Base-by-base conservation (phyloP, 2,888 invertebrate genomes). In the Xestoiulus laeticollis region DNA sequence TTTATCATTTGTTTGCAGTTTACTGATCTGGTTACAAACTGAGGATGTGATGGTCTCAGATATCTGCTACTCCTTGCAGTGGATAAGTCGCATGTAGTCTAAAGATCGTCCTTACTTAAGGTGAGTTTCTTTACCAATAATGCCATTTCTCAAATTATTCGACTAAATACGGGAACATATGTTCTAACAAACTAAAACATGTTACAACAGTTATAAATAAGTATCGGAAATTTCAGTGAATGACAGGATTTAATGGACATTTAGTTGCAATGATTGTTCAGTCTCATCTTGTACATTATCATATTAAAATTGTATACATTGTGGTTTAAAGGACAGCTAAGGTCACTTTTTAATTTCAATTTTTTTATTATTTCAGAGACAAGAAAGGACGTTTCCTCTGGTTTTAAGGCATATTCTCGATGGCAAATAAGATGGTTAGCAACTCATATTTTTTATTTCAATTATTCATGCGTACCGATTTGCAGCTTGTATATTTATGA, bases 11-110 rank as follows among this genome's bases (percentile, higher is more conserved):
- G 68, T 6, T 68, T 68, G 68, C 68, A 68, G 68, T 68, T 68
- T 68, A 68, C 68, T 68, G 68, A 68, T 68, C 68, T 14, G 68
- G 68, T 30, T n/a, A 26, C 68, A 26, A 26, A 68, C 68, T 68
- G 68, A 68, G 68, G 26, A 26, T 26, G 10, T 26, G 26, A 48
- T 68, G 26, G 26, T 68, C 14, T 68, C 12, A n/a, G 26, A 26
- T 26, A 26, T 68, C 26, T 12, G 8, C 12, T 12, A 38, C 38
- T 48, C 22, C 26, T 26, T 0, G 12, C 26, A 26, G 68, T 14
- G 26, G 68, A 68, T 68, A 12, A 68, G 26, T 68, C 26, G 26
- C 26, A 26, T 2, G 4, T 1, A 68, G 26, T 26, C 26, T 38
- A 38, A 38, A 26, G 68, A 68, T 59, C 26, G 22, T 68, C 68